Percentiles rank a stretch among this genome's conserved stretches.
Conservation (phyloP, 2,113 vertebrate species). For the Hepsetus odoe region DNA sequence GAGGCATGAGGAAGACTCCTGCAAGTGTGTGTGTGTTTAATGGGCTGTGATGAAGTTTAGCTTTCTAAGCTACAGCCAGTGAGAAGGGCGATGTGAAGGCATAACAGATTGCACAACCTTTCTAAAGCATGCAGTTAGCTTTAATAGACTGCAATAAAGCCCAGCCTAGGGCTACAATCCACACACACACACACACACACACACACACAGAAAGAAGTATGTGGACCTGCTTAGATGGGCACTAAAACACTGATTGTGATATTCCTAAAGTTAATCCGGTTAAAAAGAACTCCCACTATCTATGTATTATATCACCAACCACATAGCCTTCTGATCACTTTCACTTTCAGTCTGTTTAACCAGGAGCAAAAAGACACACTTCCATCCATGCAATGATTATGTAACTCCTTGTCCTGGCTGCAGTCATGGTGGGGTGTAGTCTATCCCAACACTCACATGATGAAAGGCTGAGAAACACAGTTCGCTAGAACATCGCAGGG, state of each 20-base stretch:
- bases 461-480: too few relatives aligned
- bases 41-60: background rate
- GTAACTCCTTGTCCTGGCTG: too few relatives aligned
- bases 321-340: background rate
- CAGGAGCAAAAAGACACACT: too few relatives aligned
- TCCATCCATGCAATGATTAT: too few relatives aligned
- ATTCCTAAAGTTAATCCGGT: background rate
- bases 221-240: background rate
- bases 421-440: too few relatives aligned
- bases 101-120: background rate
- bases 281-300: background rate
- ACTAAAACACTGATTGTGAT: background rate
- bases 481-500: too few relatives aligned
- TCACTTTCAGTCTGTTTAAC: too few relatives aligned
- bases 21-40: slow-evolving; percentile 36
- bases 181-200: background rate
- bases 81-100: background rate
- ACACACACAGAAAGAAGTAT: background rate
- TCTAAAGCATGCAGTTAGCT: background rate
- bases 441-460: too few relatives aligned
- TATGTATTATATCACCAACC: background rate
- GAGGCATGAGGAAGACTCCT: too few relatives aligned
- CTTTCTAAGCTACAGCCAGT: slow-evolving; percentile 3
- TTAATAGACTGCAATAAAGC: slow-evolving; percentile 12
- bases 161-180: background rate